Conservation (phyloP, 2,797 vertebrate genomes). For the Psittacula echo region DNA sequence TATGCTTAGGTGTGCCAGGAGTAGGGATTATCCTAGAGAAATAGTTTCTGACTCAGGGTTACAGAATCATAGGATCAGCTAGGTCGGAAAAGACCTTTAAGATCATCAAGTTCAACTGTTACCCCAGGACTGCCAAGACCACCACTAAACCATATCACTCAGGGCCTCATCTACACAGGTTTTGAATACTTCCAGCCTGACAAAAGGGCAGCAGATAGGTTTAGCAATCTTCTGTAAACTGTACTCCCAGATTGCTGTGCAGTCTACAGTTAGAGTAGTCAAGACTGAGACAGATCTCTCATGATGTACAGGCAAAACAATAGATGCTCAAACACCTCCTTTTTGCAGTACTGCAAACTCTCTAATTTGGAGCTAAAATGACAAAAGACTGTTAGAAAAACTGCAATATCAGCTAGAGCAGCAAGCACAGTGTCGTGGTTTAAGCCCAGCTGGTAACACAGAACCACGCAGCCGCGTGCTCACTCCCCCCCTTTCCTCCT, state of each 20-base stretch:
- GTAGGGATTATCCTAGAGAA: fast-evolving
- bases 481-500: no score
- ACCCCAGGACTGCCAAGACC: not conserved
- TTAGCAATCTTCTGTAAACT: not conserved
- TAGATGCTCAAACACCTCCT: not conserved
- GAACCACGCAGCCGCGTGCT: no score
- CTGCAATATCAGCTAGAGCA: not conserved
- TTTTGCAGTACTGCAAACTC: not conserved
- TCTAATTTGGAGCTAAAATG: not conserved
- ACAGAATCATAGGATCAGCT: not conserved
- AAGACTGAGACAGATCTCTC: not conserved
- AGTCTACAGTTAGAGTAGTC: not conserved
- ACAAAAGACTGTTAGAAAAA: not conserved
- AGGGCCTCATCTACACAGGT: not conserved
- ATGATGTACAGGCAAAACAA: not conserved
- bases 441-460: no score
- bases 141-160: not conserved
- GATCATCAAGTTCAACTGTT: not conserved
- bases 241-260: not conserved
- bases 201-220: not conserved
- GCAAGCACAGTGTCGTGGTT: not conserved
- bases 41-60: not conserved
- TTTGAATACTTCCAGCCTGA: not conserved
- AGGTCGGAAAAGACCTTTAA: not conserved
- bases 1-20: fast-evolving